Percentiles rank a stretch among this genome's conserved stretches.
Evolutionary conservation across 1,140 invertebrate genomes (phyloP).

Genomic region (Parapsyche elsis): DNA sequence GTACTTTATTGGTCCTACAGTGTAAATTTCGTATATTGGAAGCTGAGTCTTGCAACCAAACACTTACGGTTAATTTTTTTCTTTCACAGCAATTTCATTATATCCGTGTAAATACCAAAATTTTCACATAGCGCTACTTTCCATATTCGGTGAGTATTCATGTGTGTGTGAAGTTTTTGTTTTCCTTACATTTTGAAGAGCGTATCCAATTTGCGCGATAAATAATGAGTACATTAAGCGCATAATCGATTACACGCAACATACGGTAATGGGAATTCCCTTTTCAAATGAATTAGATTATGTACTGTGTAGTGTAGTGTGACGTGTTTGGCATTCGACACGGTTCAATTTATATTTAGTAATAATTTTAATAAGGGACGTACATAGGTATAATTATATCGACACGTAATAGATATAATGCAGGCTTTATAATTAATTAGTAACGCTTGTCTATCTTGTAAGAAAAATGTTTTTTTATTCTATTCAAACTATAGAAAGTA

Average conservation of each 20-base stretch:
- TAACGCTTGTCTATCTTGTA: not conserved
- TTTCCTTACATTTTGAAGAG: slow-evolving; percentile 4
- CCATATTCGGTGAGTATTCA: no score
- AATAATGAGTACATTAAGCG: slow-evolving; percentile 11
- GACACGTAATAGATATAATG: slow-evolving; percentile 5
- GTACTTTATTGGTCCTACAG: no score
- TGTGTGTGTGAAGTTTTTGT: no score
- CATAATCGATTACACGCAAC: slow-evolving; percentile 19
- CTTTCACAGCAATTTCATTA: no score
- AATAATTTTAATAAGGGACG: slow-evolving; percentile 15
- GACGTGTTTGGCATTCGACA: not conserved
- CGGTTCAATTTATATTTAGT: not conserved
- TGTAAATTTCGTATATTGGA: no score
- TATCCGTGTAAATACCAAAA: no score
- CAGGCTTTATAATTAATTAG: not conserved
- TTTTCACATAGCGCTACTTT: no score
- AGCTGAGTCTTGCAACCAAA: no score
- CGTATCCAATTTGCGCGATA: not conserved
- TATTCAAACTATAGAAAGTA: no score
- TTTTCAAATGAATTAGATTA: not conserved
- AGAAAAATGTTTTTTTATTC: no score
- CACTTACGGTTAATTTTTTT: no score
- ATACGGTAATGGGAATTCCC: slow-evolving; percentile 19
- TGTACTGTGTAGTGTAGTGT: not conserved
- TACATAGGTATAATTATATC: no score